phyloP scores from a whole-genome alignment of 1,140 invertebrate species.

The Campoletis sonorensis region DNA sequence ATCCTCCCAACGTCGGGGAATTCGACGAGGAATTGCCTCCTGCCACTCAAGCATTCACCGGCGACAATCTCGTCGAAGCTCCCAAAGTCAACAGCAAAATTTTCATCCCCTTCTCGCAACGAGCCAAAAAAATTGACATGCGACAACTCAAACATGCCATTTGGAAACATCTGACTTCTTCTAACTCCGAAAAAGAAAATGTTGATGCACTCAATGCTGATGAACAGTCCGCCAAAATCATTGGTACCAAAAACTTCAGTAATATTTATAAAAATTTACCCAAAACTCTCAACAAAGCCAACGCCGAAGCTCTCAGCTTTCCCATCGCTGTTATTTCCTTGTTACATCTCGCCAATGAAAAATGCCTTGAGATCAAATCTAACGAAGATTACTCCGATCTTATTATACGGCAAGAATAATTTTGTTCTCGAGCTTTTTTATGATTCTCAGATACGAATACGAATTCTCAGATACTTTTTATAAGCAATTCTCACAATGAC shows the following conservation, averaged over 20 bases:
- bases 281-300: conserved; percentile 78
- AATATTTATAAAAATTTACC: conserved; percentile 80
- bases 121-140: conserved; percentile 89
- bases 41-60: conserved; percentile 70
- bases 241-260: conserved; percentile 70
- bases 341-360: conserved; percentile 89
- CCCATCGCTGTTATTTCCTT: conserved; percentile 86
- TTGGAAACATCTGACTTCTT: conserved; percentile 78
- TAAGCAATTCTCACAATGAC: too few species aligned
- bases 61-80: conserved; percentile 78
- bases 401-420: conserved; percentile 43
- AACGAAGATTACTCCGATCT: conserved; percentile 58
- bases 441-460: background rate
- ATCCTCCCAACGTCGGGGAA: conserved; percentile 69
- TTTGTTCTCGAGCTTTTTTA: background rate
- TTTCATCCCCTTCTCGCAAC: conserved; percentile 84
- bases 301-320: conserved; percentile 84
- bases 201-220: conserved; percentile 51
- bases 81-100: conserved; percentile 79
- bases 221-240: conserved; percentile 41
- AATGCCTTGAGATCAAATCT: conserved; percentile 65
- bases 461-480: too few species aligned
- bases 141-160: conserved; percentile 84
- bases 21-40: conserved; percentile 71
- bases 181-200: conserved; percentile 57